Percentiles rank a stretch among this genome's conserved stretches.
Conservation (phyloP, 2,888 invertebrate genomes). For the Troglohyphantes excavatus region DNA sequence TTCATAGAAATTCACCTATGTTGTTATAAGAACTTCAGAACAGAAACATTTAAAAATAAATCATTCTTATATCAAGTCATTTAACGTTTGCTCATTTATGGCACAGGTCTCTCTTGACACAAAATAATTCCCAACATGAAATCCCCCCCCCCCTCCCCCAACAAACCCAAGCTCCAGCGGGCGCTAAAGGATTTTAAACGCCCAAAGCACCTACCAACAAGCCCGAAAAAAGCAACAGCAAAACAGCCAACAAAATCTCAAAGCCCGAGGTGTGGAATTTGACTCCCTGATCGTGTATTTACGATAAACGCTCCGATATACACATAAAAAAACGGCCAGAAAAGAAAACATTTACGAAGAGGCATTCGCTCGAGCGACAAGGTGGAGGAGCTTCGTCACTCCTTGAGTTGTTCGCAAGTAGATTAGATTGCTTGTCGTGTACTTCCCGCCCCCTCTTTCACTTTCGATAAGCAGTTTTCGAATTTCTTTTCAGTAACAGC, state of each 20-base stretch:
- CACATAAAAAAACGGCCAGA: not conserved
- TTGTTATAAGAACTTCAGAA: no score
- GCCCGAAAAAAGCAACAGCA: not conserved
- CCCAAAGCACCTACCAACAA: constrained; percentile 1
- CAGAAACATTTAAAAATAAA: no score
- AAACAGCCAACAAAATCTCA: constrained; percentile 41
- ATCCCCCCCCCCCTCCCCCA: not conserved
- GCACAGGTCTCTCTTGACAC: not conserved
- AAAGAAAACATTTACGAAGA: constrained; percentile 11
- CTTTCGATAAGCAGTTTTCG: constrained; percentile 63
- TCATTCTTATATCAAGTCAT: not conserved
- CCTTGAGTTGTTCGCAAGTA: constrained; percentile 64
- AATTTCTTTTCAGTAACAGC: constrained; percentile 27
- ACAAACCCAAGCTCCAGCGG: not conserved
- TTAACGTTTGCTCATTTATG: not conserved
- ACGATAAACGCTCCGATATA: constrained; percentile 47
- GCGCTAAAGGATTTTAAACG: constrained; percentile 13
- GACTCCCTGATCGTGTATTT: constrained; percentile 57
- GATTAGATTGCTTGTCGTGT: constrained; percentile 54
- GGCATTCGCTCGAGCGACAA: not conserved
- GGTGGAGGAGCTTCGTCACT: constrained; percentile 18
- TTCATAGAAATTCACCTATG: no score
- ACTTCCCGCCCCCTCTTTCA: constrained; percentile 3
- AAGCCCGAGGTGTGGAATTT: constrained; percentile 58
- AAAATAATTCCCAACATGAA: not conserved